These are phyloP conservation scores for Rattus rattus DNA, from an alignment of 2,113 vertebrate species.

Conservation along the genomic window DNA sequence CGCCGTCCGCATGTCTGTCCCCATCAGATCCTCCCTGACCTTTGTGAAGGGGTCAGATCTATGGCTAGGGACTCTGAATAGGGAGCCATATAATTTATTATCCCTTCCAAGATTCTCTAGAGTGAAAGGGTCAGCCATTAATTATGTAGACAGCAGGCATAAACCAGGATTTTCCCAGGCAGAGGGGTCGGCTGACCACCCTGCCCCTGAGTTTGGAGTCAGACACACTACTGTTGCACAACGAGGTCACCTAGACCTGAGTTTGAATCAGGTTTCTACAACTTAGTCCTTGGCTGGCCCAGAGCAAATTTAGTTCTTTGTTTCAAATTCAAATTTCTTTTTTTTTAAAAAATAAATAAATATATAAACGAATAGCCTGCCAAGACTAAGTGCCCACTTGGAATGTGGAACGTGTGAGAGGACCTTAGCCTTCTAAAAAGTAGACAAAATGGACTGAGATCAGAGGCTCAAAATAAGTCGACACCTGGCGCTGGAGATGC, in stretches of 20 bases:
- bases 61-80: neutral
- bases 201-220: neutral
- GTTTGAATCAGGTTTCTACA: neutral
- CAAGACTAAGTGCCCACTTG: neutral
- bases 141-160: neutral
- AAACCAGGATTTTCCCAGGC: constrained; percentile 41
- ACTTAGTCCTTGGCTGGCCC: neutral
- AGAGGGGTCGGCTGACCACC: neutral
- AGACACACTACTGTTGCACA: neutral
- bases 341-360: neutral
- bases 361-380: neutral
- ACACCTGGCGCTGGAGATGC: neutral
- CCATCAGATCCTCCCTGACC: neutral
- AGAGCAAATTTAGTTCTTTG: neutral
- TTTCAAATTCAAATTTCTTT: neutral
- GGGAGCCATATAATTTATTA: neutral
- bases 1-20: neutral
- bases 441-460: neutral
- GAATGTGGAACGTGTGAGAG: too few relatives aligned
- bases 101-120: neutral
- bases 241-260: neutral
- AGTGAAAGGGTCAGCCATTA: neutral
- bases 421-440: neutral
- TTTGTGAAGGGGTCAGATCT: neutral
- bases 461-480: neutral